Evolutionary conservation across 1,140 invertebrate genomes (phyloP).

Genomic region (Micrasema minimum): DNA sequence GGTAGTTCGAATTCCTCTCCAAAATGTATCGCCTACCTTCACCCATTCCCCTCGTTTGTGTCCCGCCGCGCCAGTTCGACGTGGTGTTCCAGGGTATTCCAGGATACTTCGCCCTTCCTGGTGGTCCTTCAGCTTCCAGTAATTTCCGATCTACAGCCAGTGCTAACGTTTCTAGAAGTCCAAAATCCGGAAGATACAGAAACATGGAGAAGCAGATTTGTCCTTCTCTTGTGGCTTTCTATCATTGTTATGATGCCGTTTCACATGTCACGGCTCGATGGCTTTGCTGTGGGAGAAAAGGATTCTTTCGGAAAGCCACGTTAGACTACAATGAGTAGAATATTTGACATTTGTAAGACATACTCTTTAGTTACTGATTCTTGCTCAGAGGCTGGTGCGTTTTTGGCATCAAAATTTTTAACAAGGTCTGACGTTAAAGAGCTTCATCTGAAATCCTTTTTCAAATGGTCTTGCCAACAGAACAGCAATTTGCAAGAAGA

Average conservation of each 20-base stretch:
- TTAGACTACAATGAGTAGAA: conserved; percentile 79
- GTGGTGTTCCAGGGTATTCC: too few species aligned
- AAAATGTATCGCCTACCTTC: too few species aligned
- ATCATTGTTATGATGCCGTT: conserved; percentile 97
- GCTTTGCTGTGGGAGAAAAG: conserved; percentile 59
- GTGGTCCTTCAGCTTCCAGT: too few species aligned
- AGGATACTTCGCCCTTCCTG: too few species aligned
- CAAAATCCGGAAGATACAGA: conserved; percentile 82
- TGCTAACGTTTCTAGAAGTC: conserved; percentile 79
- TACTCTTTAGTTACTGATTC: conserved; percentile 84
- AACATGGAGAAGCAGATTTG: conserved; percentile 91
- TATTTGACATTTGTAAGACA: conserved; percentile 84
- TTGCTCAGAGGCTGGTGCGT: conserved; percentile 82
- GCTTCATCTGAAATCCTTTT: conserved; percentile 77
- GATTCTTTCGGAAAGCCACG: conserved; percentile 55
- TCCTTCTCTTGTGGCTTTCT: conserved; percentile 94
- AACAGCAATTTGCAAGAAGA: conserved; percentile 68
- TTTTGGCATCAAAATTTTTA: conserved; percentile 86
- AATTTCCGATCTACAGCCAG: conserved; percentile 88
- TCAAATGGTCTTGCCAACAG: conserved; percentile 76
- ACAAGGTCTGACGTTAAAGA: conserved; percentile 91
- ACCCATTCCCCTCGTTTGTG: too few species aligned
- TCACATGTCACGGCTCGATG: conserved; percentile 89
- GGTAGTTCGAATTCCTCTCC: too few species aligned
- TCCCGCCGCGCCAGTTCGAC: too few species aligned